A percentile compares a stretch with the other conserved stretches of the same genome.
phyloP scores from a whole-genome alignment of 2,113 vertebrate species.

The Puffinus mauretanicus region DNA sequence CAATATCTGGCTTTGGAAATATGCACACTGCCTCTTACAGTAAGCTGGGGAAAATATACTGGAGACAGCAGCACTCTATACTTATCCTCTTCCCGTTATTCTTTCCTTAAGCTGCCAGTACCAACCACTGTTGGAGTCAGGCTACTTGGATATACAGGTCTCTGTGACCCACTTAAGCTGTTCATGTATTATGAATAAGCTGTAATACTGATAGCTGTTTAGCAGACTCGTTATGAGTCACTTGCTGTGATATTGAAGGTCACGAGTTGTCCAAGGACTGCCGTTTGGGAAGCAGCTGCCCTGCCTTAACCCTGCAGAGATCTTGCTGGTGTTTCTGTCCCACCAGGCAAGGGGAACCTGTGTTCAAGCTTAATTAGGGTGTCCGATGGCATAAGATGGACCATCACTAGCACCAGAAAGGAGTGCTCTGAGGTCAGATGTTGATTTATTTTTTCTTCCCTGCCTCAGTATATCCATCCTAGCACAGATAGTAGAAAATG shows the following conservation, averaged over 20 bases:
- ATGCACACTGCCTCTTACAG: neutral
- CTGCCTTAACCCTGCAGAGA: neutral
- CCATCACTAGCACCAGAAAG: neutral
- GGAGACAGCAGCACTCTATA: neutral
- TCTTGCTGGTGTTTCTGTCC: neutral
- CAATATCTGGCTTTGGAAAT: neutral
- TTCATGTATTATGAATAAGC: constrained; percentile 51
- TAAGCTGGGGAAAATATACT: neutral
- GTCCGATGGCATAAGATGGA: neutral
- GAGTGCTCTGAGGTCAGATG: neutral
- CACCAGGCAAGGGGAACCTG: neutral
- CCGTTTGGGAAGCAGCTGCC: neutral
- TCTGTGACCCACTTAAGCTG: constrained; percentile 8
- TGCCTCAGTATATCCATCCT: neutral
- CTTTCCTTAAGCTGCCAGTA: neutral
- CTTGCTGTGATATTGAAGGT: constrained; percentile 31
- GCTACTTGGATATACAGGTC: neutral
- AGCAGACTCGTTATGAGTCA: neutral
- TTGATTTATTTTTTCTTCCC: neutral
- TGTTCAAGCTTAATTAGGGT: neutral
- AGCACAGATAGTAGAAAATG: neutral
- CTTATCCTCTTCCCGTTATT: neutral
- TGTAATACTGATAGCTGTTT: constrained; percentile 43
- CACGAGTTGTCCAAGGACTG: neutral
- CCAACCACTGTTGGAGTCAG: neutral